Base-by-base conservation (phyloP, 2,113 vertebrate species). In the Lepus europaeus region DNA sequence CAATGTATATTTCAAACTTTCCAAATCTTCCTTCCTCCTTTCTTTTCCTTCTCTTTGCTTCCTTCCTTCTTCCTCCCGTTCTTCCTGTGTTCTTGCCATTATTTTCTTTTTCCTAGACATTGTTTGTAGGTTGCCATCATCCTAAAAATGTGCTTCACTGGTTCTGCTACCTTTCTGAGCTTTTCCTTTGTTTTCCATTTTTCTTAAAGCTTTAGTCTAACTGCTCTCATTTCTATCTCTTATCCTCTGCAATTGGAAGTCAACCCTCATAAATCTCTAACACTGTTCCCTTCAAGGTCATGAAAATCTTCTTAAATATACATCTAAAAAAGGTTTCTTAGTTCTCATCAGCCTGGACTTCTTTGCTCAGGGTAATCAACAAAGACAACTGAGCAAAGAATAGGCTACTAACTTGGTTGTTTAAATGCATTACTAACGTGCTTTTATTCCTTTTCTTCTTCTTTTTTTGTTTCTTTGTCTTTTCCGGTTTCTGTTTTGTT, bases 341-440 rank as follows among this genome's bases (percentile, higher is more conserved):
- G 9, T 91, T 92, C 45, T 94, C 17, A 61, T 70, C 51, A 79
- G 74, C 39, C 51, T 80, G 27, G 39, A 94, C 12, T 74, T 94
- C 63, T 93, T 87, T 92, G 33, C 74, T 74, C 6, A 83, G 20
- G 45, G 53, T 93, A 33, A 82, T 93, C 83, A 74, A 74, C 86
- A 89, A 70, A 89, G 64, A 83, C 69, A 87, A 93, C n/a, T 70
- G 69, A 88, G 49, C 64, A 94, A 79, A 94, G 66, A 94, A 95
- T 31, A 10, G 36, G 31, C 36, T 91, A 66, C 64, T 90, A 90
- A 96, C 72, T 80, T 63, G 81, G 85, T 87, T 90, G 81, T 96
- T 96, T 93, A 96, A 95, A 95, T 90, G 96, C 91, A 95, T 97
- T 89, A 76, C 64, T 96, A 87, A 72, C 14, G 5, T 87, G 31